Conservation (phyloP, 2,797 vertebrate species). For the Sebastes nivosus region DNA sequence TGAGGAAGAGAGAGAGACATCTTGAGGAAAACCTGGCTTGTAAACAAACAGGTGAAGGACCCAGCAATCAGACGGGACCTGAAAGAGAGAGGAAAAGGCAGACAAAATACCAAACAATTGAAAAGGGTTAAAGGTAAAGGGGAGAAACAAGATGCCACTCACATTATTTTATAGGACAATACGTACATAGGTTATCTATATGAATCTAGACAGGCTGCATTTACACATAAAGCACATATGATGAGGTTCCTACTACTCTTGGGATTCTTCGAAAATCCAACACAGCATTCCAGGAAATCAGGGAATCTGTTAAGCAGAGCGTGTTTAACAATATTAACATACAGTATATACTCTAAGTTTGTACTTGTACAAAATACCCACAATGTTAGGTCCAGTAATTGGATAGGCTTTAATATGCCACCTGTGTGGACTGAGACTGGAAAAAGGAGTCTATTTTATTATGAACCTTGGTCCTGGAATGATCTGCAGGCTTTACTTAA, state of each 20-base stretch:
- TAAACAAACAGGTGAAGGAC: neutral
- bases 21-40: neutral
- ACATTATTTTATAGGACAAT: neutral
- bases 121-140: neutral
- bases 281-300: too few species aligned
- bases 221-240: neutral
- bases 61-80: neutral
- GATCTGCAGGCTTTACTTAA: too few species aligned
- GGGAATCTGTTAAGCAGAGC: too few species aligned
- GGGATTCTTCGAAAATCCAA: too few species aligned
- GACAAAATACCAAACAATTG: neutral
- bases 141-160: neutral
- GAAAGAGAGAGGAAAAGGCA: neutral
- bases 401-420: too few species aligned
- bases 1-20: neutral
- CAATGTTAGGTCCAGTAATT: too few species aligned
- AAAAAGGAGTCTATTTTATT: too few species aligned
- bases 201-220: neutral
- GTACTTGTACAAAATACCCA: too few species aligned
- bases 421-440: too few species aligned
- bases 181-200: neutral
- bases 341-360: too few species aligned
- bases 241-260: too few species aligned
- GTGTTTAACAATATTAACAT: too few species aligned
- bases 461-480: rapidly evolving